These are phyloP conservation scores for Halcyon chelicuti DNA, from an alignment of 2,797 vertebrate species.

Conservation along the genomic window DNA sequence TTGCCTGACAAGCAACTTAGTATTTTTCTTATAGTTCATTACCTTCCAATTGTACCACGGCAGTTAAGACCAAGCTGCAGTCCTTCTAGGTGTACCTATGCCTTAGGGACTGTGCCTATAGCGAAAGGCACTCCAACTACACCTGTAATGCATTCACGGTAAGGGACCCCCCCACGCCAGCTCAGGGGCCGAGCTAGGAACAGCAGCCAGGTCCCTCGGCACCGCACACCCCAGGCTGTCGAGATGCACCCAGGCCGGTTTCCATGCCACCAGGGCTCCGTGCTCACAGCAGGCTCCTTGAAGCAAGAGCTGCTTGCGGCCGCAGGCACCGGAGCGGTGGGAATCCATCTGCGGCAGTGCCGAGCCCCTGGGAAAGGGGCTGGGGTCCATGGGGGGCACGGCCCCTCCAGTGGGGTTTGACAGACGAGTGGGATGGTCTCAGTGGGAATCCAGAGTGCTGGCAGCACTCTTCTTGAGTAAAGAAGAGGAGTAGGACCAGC, in stretches of 20 bases:
- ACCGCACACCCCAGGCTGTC: background rate
- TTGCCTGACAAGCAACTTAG: background rate
- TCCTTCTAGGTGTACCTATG: background rate
- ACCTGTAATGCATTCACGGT: background rate
- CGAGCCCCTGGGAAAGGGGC: background rate
- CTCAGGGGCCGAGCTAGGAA: background rate
- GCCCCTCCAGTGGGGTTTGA: background rate
- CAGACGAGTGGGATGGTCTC: background rate
- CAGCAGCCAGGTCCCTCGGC: accelerated
- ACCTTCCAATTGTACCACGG: background rate
- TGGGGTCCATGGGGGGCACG: background rate
- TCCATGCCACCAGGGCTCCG: background rate
- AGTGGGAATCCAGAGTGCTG: accelerated
- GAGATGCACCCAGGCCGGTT: background rate
- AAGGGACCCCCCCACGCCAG: background rate
- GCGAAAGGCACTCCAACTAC: background rate
- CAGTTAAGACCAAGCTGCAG: background rate
- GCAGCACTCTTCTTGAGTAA: background rate
- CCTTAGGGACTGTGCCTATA: background rate
- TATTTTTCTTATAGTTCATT: background rate
- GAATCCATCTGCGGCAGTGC: accelerated
- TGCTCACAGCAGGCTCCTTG: background rate
- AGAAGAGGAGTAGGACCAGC: background rate
- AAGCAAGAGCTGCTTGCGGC: background rate
- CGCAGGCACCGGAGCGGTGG: accelerated